Percentiles rank a stretch among this genome's conserved stretches.
Evolutionary conservation across 2,797 vertebrate species (phyloP).

Genomic region (Poeciliopsis gracilis): DNA sequence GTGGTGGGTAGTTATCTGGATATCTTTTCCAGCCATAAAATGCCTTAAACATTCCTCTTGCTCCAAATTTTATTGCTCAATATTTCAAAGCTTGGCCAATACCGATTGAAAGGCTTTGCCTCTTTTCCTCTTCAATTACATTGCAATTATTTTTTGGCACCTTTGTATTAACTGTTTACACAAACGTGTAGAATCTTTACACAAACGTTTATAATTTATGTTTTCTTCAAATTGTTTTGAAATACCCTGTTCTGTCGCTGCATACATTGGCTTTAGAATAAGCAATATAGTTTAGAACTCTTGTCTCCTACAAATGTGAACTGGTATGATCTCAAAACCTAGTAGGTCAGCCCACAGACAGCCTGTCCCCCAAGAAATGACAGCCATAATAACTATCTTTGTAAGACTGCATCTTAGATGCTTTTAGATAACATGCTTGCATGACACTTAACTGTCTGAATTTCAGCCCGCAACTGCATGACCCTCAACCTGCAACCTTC

Average conservation of each 20-base stretch:
- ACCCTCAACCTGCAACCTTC: constrained; percentile 63
- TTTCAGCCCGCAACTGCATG: constrained; percentile 52
- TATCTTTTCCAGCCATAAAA: no score
- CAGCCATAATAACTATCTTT: constrained; percentile 63
- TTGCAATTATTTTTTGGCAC: constrained; percentile 27
- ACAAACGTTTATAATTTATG: background rate
- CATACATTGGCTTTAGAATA: constrained; percentile 22
- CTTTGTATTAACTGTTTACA: constrained; percentile 32
- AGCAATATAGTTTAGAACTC: constrained; percentile 28
- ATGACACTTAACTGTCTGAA: constrained; percentile 64
- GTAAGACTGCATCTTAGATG: constrained; percentile 64
- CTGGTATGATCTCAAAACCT: constrained; percentile 59
- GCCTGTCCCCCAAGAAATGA: constrained; percentile 58
- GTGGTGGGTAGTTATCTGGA: no score
- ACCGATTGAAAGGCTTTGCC: background rate
- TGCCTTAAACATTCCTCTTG: no score
- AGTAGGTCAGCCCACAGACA: constrained; percentile 50
- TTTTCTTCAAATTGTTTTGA: background rate
- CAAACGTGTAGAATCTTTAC: background rate
- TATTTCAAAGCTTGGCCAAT: background rate
- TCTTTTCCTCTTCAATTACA: background rate
- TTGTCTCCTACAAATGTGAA: constrained; percentile 47
- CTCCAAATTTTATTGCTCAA: background rate
- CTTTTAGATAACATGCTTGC: constrained; percentile 72
- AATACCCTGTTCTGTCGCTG: background rate